Evolutionary conservation across 2,113 vertebrate genomes (phyloP).

Genomic region (Galbula dea): DNA sequence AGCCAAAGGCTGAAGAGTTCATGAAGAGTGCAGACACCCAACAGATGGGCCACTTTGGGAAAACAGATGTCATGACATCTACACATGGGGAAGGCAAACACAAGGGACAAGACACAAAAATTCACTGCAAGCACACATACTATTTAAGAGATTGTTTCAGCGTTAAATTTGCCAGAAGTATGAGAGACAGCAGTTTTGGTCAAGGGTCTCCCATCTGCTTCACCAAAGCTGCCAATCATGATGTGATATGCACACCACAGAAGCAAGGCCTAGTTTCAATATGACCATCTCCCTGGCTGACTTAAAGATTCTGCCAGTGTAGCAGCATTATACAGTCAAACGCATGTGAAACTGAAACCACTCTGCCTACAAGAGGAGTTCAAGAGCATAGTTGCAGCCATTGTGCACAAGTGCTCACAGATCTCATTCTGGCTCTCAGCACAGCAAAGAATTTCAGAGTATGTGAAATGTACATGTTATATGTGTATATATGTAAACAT

Average conservation of each 20-base stretch:
- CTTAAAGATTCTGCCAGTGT: neutral
- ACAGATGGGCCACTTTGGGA: neutral
- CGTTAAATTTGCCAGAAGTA: neutral
- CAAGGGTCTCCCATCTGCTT: neutral
- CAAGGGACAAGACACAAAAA: neutral
- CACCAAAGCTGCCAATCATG: neutral
- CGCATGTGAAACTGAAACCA: neutral
- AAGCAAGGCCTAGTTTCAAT: neutral
- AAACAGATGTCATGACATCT: neutral
- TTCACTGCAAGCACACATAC: fast-evolving
- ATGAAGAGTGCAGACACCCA: neutral
- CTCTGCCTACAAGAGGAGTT: neutral
- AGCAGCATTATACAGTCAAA: neutral
- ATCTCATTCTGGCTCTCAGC: neutral
- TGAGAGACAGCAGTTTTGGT: neutral
- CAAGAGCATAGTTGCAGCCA: neutral
- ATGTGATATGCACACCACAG: neutral
- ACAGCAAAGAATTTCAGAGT: neutral
- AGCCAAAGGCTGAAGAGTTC: neutral
- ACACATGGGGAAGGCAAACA: neutral
- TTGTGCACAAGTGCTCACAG: neutral
- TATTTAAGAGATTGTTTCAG: neutral
- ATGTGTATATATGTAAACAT: too few relatives aligned
- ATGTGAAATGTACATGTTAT: neutral
- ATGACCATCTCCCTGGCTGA: neutral